Evolutionary conservation across 1,140 invertebrate genomes (phyloP).

Genomic region (Psix sp.): DNA sequence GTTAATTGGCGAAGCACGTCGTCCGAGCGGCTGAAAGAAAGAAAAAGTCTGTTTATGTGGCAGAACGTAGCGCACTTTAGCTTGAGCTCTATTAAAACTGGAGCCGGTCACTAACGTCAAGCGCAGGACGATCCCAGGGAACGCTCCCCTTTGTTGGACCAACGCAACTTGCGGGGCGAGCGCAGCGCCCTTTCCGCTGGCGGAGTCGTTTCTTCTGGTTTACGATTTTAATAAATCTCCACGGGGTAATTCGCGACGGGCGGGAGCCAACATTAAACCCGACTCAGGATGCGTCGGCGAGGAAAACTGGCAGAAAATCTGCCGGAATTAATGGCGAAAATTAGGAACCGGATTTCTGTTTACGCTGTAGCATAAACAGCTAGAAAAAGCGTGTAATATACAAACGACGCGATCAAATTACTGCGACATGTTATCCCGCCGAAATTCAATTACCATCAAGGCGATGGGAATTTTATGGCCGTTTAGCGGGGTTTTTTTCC

Average conservation of each 20-base stretch:
- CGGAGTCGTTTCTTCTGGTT: slow-evolving; percentile 73
- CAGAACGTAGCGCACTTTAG: slow-evolving; percentile 64
- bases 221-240: slow-evolving; percentile 77
- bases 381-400: slow-evolving; percentile 33
- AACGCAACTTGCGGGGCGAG: slow-evolving; percentile 40
- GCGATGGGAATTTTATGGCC: slow-evolving; percentile 26
- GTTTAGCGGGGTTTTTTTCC: slow-evolving; percentile 20
- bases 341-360: slow-evolving; percentile 60
- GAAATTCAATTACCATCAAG: slow-evolving; percentile 42
- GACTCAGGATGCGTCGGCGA: slow-evolving; percentile 35
- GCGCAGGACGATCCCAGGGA: slow-evolving; percentile 49
- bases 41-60: slow-evolving; percentile 33
- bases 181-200: slow-evolving; percentile 33
- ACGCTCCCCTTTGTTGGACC: background rate
- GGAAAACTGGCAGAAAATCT: slow-evolving; percentile 63
- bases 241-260: slow-evolving; percentile 73
- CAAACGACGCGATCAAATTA: slow-evolving; percentile 38
- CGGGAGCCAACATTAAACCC: slow-evolving; percentile 71
- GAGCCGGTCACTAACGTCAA: slow-evolving; percentile 71
- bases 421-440: slow-evolving; percentile 32
- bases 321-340: slow-evolving; percentile 64
- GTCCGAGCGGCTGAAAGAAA: slow-evolving; percentile 48
- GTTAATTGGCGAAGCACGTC: slow-evolving; percentile 60
- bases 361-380: slow-evolving; percentile 49
- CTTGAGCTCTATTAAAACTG: slow-evolving; percentile 69